Conservation (phyloP, 2,113 vertebrate species). For the Carassius carassius region DNA sequence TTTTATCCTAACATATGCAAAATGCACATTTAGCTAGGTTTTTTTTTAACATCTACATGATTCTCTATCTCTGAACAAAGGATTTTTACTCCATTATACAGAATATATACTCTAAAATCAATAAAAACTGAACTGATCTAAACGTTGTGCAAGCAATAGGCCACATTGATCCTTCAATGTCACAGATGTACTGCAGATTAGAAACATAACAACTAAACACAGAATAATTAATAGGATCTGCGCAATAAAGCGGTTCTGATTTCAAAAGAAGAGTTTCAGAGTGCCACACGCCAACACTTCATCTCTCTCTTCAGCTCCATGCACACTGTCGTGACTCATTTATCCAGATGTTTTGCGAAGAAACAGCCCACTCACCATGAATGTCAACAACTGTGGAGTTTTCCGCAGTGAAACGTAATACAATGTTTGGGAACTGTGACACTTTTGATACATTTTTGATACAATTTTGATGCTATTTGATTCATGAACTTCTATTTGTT, state of each 20-base stretch:
- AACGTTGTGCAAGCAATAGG: background rate
- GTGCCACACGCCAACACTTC: slow-evolving; percentile 9
- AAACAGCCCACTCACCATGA: slow-evolving; percentile 26
- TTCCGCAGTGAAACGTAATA: slow-evolving; percentile 36
- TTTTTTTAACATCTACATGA: background rate
- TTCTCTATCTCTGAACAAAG: background rate
- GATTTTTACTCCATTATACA: background rate
- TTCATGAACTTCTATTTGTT: background rate
- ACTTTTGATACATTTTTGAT: slow-evolving; percentile 5
- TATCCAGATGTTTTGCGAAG: slow-evolving; percentile 48
- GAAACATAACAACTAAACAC: background rate
- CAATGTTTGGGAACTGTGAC: slow-evolving; percentile 1
- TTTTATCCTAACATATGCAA: too few relatives aligned
- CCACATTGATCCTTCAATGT: background rate
- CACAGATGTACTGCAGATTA: background rate
- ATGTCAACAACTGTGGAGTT: slow-evolving; percentile 35
- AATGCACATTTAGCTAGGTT: too few relatives aligned
- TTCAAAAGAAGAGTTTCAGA: background rate
- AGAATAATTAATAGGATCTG: background rate
- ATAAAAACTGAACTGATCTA: background rate
- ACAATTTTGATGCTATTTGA: background rate
- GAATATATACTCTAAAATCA: background rate
- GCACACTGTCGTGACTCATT: slow-evolving; percentile 46
- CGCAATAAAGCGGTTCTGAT: background rate
- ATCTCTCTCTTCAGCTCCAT: slow-evolving; percentile 33